phyloP scores from a whole-genome alignment of 2,888 invertebrate species.

The Leucophenga montana region DNA sequence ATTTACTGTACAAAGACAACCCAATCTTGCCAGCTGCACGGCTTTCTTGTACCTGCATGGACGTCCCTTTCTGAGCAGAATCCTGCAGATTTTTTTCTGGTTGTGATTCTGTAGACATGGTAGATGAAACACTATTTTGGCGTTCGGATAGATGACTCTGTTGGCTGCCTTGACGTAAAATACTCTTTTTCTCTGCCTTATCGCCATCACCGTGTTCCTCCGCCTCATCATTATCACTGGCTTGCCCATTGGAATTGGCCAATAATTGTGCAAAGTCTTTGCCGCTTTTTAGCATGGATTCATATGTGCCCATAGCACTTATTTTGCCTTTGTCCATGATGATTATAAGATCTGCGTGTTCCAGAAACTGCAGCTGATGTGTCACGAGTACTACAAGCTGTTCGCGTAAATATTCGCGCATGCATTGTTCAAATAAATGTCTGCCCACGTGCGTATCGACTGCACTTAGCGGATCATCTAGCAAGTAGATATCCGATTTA shows the following conservation, averaged over 20 bases:
- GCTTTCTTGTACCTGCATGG: slow-evolving; percentile 75
- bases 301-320: slow-evolving; percentile 79
- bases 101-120: slow-evolving; percentile 71
- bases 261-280: slow-evolving; percentile 85
- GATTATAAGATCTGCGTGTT: slow-evolving; percentile 77
- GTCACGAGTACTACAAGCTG: slow-evolving; percentile 85
- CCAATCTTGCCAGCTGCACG: slow-evolving; percentile 79
- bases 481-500: slow-evolving; percentile 87
- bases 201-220: slow-evolving; percentile 35
- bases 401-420: slow-evolving; percentile 74
- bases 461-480: slow-evolving; percentile 94
- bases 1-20: slow-evolving; percentile 77
- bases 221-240: slow-evolving; percentile 40
- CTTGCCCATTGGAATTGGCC: slow-evolving; percentile 74
- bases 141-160: slow-evolving; percentile 53
- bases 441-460: slow-evolving; percentile 93
- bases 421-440: slow-evolving; percentile 83
- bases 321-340: slow-evolving; percentile 71
- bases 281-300: slow-evolving; percentile 81
- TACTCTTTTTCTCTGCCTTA: slow-evolving; percentile 32
- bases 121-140: slow-evolving; percentile 70
- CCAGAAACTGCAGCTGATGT: slow-evolving; percentile 87
- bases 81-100: slow-evolving; percentile 41
- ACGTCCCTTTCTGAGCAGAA: slow-evolving; percentile 67
- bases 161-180: slow-evolving; percentile 58